phyloP scores from a whole-genome alignment of 2,888 invertebrate genomes.

The Athalia circularis region DNA sequence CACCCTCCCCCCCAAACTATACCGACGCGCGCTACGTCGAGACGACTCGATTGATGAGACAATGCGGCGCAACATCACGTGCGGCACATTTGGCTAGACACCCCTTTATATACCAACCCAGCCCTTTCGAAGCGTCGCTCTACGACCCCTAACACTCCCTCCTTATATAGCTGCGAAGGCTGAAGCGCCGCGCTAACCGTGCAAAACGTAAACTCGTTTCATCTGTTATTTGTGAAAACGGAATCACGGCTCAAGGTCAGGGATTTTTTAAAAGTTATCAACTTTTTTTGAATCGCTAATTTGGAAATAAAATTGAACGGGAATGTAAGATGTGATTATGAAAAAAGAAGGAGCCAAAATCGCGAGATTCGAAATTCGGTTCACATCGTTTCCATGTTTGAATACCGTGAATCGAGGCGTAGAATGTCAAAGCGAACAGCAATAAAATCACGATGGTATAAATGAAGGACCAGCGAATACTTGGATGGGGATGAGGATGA shows the following conservation, averaged over 20 bases:
- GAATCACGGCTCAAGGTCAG: too few species aligned
- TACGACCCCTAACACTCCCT: not conserved
- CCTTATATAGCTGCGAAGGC: not conserved
- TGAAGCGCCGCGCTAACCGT: too few species aligned
- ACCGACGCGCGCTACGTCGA: constrained; percentile 26
- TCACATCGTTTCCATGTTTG: not conserved
- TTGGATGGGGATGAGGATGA: not conserved
- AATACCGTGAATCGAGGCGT: not conserved
- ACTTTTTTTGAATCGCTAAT: too few species aligned
- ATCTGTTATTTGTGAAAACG: too few species aligned
- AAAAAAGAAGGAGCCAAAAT: not conserved
- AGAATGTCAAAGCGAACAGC: too few species aligned
- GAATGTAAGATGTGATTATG: too few species aligned
- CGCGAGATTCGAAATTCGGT: not conserved
- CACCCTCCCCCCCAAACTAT: too few species aligned
- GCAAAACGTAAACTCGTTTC: too few species aligned
- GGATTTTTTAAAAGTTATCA: too few species aligned
- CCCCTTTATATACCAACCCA: not conserved
- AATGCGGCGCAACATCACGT: constrained; percentile 46
- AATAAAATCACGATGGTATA: not conserved
- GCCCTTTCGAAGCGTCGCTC: not conserved
- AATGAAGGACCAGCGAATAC: not conserved
- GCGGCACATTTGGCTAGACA: constrained; percentile 38
- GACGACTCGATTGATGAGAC: constrained; percentile 44
- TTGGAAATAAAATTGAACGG: too few species aligned